Percentiles rank a stretch among this genome's conserved stretches.
Conservation (phyloP, 2,797 vertebrate genomes). For the Melanotaenia parkinsoni region DNA sequence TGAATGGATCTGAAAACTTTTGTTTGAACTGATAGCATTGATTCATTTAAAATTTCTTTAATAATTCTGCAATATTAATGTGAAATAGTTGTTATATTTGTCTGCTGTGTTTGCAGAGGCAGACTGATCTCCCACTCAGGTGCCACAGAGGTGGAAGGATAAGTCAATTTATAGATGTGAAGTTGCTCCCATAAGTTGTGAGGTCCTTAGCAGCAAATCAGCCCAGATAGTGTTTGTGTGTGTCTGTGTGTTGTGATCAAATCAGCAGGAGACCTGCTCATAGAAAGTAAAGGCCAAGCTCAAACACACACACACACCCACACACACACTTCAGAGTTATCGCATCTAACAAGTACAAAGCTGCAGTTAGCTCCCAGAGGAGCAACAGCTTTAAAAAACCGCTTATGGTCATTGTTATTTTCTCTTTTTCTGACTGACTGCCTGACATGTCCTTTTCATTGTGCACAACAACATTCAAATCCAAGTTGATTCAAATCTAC, state of each 20-base stretch:
- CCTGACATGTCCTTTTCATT: slow-evolving; percentile 23
- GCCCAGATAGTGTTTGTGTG: not conserved
- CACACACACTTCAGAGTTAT: slow-evolving; percentile 42
- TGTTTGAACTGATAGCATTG: not conserved
- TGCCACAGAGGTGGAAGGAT: not conserved
- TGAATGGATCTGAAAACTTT: not conserved
- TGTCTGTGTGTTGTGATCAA: not conserved
- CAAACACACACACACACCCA: not conserved
- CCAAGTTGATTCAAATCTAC: slow-evolving; percentile 35
- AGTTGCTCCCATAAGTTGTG: not conserved
- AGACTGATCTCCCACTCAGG: not conserved
- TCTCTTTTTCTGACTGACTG: slow-evolving; percentile 34
- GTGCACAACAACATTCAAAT: slow-evolving; percentile 24
- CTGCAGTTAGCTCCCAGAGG: slow-evolving; percentile 44
- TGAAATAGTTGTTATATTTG: not conserved
- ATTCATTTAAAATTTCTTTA: not conserved
- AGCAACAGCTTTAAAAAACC: slow-evolving; percentile 41
- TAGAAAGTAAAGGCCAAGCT: not conserved
- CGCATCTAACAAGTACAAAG: slow-evolving; percentile 60
- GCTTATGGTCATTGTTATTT: slow-evolving; percentile 43
- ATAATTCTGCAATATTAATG: not conserved
- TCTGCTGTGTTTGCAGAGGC: not conserved
- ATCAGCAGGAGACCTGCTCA: not conserved
- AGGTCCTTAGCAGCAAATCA: not conserved
- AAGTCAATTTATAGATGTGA: not conserved